Percentiles rank a stretch among this genome's conserved stretches.
Conservation (phyloP, 2,113 vertebrate genomes). For the Oxygymnocypris stewartii region DNA sequence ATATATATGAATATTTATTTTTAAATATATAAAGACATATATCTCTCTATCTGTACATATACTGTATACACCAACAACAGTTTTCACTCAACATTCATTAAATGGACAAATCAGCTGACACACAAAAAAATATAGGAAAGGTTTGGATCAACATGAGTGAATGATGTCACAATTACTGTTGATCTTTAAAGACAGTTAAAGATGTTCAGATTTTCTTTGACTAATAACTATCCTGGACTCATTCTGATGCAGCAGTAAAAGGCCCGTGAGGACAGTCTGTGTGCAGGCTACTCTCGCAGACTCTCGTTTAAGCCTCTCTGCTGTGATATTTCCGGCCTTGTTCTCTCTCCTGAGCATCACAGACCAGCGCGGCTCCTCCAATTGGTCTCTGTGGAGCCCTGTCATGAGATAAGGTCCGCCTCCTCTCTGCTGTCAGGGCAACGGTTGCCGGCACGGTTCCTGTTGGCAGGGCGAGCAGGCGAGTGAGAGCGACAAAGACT, state of each 20-base stretch:
- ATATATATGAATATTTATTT: too few species aligned
- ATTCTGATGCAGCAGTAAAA: background rate
- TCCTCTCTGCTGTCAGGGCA: conserved; percentile 53
- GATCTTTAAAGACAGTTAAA: background rate
- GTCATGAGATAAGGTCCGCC: conserved; percentile 54
- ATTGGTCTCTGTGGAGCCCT: conserved; percentile 55
- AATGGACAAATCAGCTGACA: background rate
- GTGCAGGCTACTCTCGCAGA: conserved; percentile 6
- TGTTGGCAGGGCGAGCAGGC: conserved; percentile 72
- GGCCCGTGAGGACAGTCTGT: background rate
- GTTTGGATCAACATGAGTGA: background rate
- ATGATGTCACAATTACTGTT: background rate
- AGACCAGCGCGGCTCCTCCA: conserved; percentile 47
- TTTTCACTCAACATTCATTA: background rate
- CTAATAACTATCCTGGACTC: background rate
- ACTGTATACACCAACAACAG: too few species aligned
- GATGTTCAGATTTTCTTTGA: background rate
- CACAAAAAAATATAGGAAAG: background rate
- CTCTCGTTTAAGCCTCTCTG: conserved; percentile 39
- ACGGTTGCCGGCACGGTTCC: conserved; percentile 55
- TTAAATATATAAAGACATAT: too few species aligned
- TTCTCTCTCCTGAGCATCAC: conserved; percentile 43
- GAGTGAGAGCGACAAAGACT: conserved; percentile 85
- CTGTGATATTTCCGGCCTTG: background rate
- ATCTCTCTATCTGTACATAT: too few species aligned